Evolutionary conservation across 2,113 vertebrate species (phyloP).

Genomic region (Struthio camelus): DNA sequence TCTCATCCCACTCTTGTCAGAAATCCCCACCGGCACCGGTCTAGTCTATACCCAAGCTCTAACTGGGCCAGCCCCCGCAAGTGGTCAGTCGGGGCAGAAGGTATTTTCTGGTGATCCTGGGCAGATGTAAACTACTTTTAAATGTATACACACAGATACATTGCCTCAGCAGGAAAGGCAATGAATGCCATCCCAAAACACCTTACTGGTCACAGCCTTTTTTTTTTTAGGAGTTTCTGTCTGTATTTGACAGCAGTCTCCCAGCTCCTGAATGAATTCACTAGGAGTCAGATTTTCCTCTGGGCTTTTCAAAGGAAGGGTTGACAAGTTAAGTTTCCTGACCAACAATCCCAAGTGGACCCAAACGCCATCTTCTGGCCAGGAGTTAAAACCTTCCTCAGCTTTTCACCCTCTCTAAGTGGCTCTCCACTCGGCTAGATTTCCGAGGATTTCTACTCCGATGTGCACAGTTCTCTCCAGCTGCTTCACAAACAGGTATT

Average conservation of each 20-base stretch:
- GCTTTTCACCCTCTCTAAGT: not conserved
- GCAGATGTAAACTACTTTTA: not conserved
- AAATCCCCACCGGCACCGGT: not conserved
- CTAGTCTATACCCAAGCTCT: not conserved
- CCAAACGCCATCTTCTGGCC: not conserved
- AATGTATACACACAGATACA: rapidly evolving
- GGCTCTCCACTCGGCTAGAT: not conserved
- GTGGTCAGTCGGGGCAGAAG: not conserved
- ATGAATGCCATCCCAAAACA: not conserved
- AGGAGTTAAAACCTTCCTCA: not conserved
- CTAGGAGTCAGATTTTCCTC: not conserved
- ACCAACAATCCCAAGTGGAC: not conserved
- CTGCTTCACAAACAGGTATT: not conserved
- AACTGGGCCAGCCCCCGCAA: not conserved
- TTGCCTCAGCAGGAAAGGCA: not conserved
- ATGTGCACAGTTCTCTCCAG: not conserved
- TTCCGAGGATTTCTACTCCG: not conserved
- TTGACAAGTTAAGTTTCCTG: not conserved
- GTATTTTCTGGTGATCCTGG: not conserved
- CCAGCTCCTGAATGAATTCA: not conserved
- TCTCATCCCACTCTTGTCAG: not conserved
- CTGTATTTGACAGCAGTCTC: not conserved
- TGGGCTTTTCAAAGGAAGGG: not conserved
- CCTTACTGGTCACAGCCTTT: not conserved
- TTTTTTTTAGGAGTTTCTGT: too few relatives aligned